phyloP scores from a whole-genome alignment of 2,888 invertebrate species.

The Dicyrtoma fusca region DNA sequence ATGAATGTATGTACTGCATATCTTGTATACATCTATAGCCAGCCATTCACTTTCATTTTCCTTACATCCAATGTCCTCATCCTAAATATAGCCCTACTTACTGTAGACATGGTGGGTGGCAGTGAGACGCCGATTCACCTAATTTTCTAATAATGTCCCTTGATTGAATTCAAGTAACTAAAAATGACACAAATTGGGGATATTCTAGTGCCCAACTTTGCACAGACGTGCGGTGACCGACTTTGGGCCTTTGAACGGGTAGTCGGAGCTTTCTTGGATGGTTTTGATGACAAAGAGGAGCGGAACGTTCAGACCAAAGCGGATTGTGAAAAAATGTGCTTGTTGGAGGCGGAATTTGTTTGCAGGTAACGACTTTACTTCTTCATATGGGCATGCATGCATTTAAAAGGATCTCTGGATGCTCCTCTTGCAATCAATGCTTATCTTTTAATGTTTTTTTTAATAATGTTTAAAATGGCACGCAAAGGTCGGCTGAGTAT shows the following conservation, averaged over 20 bases:
- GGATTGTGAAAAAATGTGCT: slow-evolving; percentile 62
- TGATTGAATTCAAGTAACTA: no score
- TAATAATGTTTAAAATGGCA: no score
- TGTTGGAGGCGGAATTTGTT: slow-evolving; percentile 62
- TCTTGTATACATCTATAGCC: no score
- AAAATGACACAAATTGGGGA: no score
- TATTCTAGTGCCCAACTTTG: slow-evolving; percentile 59
- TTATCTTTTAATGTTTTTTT: background rate
- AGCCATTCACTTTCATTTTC: no score
- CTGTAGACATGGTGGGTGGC: no score
- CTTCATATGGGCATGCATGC: no score
- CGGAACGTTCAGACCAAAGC: slow-evolving; percentile 59
- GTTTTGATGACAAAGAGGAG: slow-evolving; percentile 60
- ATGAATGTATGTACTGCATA: no score
- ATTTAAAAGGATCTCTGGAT: background rate
- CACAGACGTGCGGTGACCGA: slow-evolving; percentile 60
- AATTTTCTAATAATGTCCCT: no score
- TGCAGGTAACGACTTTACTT: slow-evolving; percentile 61
- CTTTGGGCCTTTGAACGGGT: slow-evolving; percentile 64
- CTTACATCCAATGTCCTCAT: no score
- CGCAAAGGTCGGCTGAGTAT: slow-evolving; percentile 62
- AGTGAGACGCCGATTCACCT: no score
- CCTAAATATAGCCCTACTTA: no score
- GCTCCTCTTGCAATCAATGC: background rate
- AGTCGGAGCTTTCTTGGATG: slow-evolving; percentile 61